Percentiles rank a stretch among this genome's conserved stretches.
Evolutionary conservation across 2,888 invertebrate genomes (phyloP).

Genomic region (Drosophila tanythrix): DNA sequence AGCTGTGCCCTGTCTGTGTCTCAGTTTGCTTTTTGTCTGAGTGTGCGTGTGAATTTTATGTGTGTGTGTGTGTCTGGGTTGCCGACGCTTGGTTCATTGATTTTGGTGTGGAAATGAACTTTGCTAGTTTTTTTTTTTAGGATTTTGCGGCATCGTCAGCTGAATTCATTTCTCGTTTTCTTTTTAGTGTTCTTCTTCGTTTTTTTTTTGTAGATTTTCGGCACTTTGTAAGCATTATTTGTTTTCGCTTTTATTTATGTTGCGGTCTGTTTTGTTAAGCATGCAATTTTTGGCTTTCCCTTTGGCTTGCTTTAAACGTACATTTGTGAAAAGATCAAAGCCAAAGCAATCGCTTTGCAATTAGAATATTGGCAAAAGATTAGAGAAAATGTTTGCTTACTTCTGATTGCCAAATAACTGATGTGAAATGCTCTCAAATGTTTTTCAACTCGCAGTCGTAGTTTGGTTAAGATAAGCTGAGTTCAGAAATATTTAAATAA

Average conservation of each 20-base stretch:
- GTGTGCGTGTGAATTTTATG: conserved; percentile 9
- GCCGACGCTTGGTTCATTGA: conserved; percentile 74
- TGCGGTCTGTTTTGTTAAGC: conserved; percentile 73
- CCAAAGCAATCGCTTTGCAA: conserved; percentile 12
- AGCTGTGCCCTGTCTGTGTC: conserved; percentile 67
- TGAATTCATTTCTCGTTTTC: conserved; percentile 18
- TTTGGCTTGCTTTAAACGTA: conserved; percentile 4
- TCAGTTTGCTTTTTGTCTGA: conserved; percentile 19
- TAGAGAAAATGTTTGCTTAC: background rate
- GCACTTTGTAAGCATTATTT: conserved; percentile 79
- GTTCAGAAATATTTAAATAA: background rate
- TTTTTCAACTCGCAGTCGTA: background rate
- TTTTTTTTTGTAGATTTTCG: conserved; percentile 59
- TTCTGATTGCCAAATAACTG: background rate
- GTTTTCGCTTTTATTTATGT: conserved; percentile 77
- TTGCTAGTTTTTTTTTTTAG: conserved; percentile 64
- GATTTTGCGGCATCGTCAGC: conserved; percentile 47
- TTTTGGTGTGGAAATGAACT: conserved; percentile 81
- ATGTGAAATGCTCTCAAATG: background rate
- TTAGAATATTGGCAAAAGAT: conserved; percentile 11
- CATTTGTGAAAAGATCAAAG: conserved; percentile 5
- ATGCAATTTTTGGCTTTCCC: conserved; percentile 59
- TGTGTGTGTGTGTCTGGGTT: conserved; percentile 44
- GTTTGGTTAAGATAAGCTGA: background rate
- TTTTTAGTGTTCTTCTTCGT: conserved; percentile 15